phyloP scores from a whole-genome alignment of 2,888 invertebrate genomes.

The Drosophila melanosoma region DNA sequence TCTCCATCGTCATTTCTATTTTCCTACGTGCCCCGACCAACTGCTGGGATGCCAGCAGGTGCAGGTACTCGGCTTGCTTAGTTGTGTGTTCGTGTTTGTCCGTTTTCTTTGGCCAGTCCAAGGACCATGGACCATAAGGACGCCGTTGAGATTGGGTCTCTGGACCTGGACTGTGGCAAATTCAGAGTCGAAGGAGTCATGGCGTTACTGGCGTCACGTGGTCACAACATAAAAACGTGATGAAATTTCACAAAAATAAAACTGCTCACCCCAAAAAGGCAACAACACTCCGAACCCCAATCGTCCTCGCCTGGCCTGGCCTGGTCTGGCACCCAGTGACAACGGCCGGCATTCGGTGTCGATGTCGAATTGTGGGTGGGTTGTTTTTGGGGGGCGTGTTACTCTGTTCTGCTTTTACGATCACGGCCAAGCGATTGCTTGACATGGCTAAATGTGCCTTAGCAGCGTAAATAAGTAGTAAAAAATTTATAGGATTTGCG shows the following conservation, averaged over 20 bases:
- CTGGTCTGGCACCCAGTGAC: conserved; percentile 56
- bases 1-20: conserved; percentile 41
- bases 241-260: conserved; percentile 84
- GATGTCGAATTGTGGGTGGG: conserved; percentile 48
- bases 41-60: conserved; percentile 78
- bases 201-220: conserved; percentile 83
- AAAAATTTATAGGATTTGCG: conserved; percentile 80
- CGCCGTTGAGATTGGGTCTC: conserved; percentile 48
- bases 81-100: conserved; percentile 42
- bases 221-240: conserved; percentile 85
- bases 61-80: conserved; percentile 68
- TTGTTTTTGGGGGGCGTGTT: conserved; percentile 5
- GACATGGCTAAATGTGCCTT: conserved; percentile 80
- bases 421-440: conserved; percentile 72
- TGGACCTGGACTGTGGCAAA: conserved; percentile 34
- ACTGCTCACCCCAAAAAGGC: conserved; percentile 43
- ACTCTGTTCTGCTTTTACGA: conserved; percentile 65
- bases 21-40: conserved; percentile 67
- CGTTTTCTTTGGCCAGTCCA: conserved; percentile 41
- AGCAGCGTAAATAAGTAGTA: conserved; percentile 82
- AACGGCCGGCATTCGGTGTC: conserved; percentile 58
- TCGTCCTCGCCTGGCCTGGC: not conserved
- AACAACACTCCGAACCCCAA: not conserved
- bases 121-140: conserved; percentile 35
- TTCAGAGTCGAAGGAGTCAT: conserved; percentile 57